phyloP scores from a whole-genome alignment of 2,888 invertebrate species.

The Augochlorella aurata region DNA sequence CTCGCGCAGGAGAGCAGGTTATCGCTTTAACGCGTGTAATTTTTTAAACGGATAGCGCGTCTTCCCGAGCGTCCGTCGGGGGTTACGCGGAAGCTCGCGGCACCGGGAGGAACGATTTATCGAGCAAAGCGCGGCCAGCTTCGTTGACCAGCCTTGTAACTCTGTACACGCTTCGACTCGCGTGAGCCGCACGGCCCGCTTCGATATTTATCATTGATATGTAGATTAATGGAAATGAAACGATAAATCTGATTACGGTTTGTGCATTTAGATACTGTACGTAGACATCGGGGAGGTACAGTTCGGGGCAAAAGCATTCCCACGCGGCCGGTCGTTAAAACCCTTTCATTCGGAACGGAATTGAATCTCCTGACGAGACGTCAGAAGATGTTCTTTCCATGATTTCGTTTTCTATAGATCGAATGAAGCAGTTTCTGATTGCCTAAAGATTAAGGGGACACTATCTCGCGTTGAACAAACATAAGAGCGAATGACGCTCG shows the following conservation, averaged over 20 bases:
- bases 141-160: background rate
- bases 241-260: conserved; percentile 7
- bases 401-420: too few species aligned
- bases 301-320: background rate
- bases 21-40: background rate
- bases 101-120: background rate
- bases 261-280: background rate
- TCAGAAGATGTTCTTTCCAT: too few species aligned
- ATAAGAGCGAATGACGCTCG: too few species aligned
- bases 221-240: conserved; percentile 14
- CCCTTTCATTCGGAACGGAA: too few species aligned
- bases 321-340: background rate
- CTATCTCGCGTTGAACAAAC: too few species aligned
- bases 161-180: background rate
- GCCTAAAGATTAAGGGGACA: too few species aligned
- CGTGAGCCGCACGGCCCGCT: background rate
- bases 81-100: background rate
- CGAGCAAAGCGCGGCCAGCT: background rate
- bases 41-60: background rate
- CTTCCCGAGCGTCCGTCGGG: background rate
- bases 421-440: too few species aligned
- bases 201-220: conserved; percentile 11
- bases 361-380: too few species aligned
- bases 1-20: too few species aligned
- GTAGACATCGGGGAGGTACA: background rate